Conservation (phyloP, 2,797 vertebrate species). For the Benthosema pterotum region DNA sequence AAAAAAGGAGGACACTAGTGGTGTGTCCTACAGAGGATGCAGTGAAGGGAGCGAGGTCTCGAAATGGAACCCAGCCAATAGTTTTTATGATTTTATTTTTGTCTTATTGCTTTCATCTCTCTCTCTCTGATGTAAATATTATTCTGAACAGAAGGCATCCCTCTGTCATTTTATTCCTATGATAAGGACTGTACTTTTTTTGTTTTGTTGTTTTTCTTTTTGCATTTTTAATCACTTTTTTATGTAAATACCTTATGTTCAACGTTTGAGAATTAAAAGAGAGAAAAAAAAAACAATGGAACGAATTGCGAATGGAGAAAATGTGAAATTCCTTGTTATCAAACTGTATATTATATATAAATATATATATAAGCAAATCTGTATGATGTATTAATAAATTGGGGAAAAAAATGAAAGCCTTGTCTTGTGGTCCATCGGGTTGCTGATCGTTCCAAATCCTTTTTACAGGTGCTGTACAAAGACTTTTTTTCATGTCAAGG, state of each 20-base stretch:
- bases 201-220: conserved; percentile 65
- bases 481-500: too few species aligned
- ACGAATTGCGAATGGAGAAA: conserved; percentile 70
- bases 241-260: conserved; percentile 86
- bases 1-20: background rate
- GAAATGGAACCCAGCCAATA: conserved; percentile 1
- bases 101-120: conserved; percentile 29
- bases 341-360: conserved; percentile 86
- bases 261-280: conserved; percentile 75
- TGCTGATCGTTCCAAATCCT: too few species aligned
- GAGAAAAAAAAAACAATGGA: conserved; percentile 56
- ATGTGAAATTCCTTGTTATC: conserved; percentile 82
- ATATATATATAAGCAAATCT: conserved; percentile 83
- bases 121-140: conserved; percentile 78
- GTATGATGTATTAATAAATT: conserved; percentile 85
- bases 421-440: background rate
- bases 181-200: conserved; percentile 59
- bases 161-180: conserved; percentile 64
- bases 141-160: conserved; percentile 67
- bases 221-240: conserved; percentile 79
- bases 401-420: conserved; percentile 64
- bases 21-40: conserved; percentile 32
- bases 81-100: too few species aligned
- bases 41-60: conserved; percentile 14
- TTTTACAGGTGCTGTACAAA: too few species aligned